Evolutionary conservation across 2,797 vertebrate species (phyloP), one percentile per base, ranked within the genome.

Genomic region (Oceanodroma leucorhoa): DNA sequence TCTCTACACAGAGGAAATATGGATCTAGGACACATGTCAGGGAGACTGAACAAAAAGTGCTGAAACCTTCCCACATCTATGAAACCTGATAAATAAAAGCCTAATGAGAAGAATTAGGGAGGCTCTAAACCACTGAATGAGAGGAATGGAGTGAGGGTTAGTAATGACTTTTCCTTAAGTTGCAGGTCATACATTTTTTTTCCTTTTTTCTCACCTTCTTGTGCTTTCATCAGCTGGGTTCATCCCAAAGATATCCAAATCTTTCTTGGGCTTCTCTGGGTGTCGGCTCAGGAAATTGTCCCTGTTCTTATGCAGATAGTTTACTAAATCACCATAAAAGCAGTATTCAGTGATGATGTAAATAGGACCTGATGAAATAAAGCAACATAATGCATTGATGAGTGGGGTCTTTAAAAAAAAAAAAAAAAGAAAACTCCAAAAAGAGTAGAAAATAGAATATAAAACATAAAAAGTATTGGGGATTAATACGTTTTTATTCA

Each of bases 311-410:
- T 99, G 99, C 83, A 99, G 96, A 96, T 99, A 99, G 98, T 99
- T 99, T 94, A 99, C 99, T 97, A 99, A 97, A 96, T 99, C 99
- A 18, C 99, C 99, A n/a, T 99, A 99, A 98, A 99, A 99, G 95
- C 99, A 99, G 95, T 99, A 99, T 97, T 99, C 99, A 2, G 99
- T 99, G 97, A 99, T 99, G 86, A 99, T 99, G 96, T 99, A 99
- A 97, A 99, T 99, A 41, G 99, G 99, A 64, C 99, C 99, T 99
- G 96, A 53, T 73, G 85, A 92, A 84, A 82, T n/a, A 40, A 48
- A 80, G 32, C 24, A 95, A 83, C 92, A 84, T 30, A 81, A 79
- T 38, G 3, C 16, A 72, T 30, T 65, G 12, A 21, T 51, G 12
- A 69, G 9, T 38, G 9, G 3, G 1, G 3, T 38, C 9, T 77